Evolutionary conservation across 1,140 invertebrate genomes (phyloP).

Genomic region (Holcopasites calliopsidis): DNA sequence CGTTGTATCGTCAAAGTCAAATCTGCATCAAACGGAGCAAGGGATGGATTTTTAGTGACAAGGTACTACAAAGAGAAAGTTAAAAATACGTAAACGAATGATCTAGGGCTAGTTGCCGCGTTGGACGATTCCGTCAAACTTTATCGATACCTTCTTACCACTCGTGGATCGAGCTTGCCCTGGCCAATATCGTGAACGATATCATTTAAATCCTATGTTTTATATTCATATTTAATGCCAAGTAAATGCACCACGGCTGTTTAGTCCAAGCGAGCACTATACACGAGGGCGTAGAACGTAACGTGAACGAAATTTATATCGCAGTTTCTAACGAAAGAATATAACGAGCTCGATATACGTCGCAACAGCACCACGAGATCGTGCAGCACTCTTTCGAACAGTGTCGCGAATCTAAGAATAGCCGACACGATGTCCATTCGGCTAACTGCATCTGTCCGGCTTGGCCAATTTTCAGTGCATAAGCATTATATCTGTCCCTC

Average conservation of each 20-base stretch:
- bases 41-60: not conserved
- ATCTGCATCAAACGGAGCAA: slow-evolving; percentile 79
- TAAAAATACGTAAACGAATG: no score
- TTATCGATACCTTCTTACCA: no score
- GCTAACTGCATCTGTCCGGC: not conserved
- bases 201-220: no score
- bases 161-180: no score
- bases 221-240: no score
- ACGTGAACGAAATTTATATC: not conserved
- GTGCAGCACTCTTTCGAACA: not conserved
- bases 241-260: no score
- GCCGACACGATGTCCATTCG: slow-evolving; percentile 8
- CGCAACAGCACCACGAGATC: not conserved
- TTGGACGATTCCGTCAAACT: not conserved
- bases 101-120: no score
- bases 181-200: no score
- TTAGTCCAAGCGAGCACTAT: no score
- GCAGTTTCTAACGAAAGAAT: not conserved
- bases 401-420: slow-evolving; percentile 29
- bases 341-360: not conserved
- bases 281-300: not conserved
- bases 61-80: not conserved
- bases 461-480: slow-evolving; percentile 13
- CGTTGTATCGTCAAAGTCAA: slow-evolving; percentile 84
- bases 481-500: slow-evolving; percentile 23